A percentile compares a stretch with the other conserved stretches of the same genome.
phyloP scores from a whole-genome alignment of 2,797 vertebrate genomes.

The Denticeps clupeoides region DNA sequence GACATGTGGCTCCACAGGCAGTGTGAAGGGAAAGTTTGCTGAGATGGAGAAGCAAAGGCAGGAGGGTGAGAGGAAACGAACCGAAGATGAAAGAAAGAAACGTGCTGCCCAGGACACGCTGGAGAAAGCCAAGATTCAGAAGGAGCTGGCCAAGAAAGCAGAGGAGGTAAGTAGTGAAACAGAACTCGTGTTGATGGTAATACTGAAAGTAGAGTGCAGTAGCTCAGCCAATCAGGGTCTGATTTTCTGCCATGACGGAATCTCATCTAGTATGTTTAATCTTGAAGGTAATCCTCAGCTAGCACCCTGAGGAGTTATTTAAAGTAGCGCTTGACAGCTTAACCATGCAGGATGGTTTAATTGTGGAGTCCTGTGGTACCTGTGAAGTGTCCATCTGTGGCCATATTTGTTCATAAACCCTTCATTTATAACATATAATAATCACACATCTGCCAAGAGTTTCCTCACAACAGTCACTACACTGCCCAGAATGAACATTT shows the following conservation, averaged over 20 bases:
- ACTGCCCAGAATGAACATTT: no score
- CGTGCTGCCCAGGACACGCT: constrained; percentile 80
- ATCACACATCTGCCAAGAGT: no score
- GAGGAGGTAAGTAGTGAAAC: constrained; percentile 80
- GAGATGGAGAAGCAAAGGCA: constrained; percentile 97
- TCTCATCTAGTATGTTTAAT: constrained; percentile 18
- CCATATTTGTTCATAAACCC: no score
- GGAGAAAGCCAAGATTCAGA: constrained; percentile 92
- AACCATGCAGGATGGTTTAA: constrained; percentile 42
- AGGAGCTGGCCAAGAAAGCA: constrained; percentile 85
- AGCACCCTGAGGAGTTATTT: constrained; percentile 42
- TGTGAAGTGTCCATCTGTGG: no score
- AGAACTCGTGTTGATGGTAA: no score
- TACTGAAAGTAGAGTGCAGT: constrained; percentile 9
- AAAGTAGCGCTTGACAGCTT: constrained; percentile 36
- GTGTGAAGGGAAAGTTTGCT: constrained; percentile 94
- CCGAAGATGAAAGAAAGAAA: constrained; percentile 79
- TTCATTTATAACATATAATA: no score
- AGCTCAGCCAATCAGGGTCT: no score
- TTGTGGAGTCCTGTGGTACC: constrained; percentile 44
- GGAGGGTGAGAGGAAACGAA: constrained; percentile 81
- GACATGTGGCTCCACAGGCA: constrained; percentile 60
- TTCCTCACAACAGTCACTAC: no score
- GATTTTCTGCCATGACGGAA: no score
- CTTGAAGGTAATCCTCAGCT: constrained; percentile 49